Conservation (phyloP, 2,113 vertebrate genomes). For the Rhinolophus sinicus region DNA sequence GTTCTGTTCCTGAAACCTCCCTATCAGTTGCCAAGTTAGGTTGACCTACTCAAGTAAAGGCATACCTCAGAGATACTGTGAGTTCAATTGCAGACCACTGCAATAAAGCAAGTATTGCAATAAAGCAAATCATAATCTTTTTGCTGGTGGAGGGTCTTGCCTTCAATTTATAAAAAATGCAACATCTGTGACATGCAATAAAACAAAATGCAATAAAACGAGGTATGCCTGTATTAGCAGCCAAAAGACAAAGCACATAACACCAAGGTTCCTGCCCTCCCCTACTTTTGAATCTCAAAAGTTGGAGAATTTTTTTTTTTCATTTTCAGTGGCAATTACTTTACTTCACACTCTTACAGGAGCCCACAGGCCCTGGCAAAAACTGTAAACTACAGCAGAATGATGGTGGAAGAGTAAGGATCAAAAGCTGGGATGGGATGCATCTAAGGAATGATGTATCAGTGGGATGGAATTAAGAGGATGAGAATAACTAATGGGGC, state of each 20-base stretch:
- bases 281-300: not conserved
- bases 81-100: not conserved
- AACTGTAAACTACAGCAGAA: not conserved
- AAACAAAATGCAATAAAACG: not conserved
- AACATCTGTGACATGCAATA: not conserved
- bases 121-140: not conserved
- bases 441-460: not conserved
- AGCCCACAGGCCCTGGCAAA: not conserved
- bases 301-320: not conserved
- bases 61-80: not conserved
- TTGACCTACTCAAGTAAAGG: not conserved
- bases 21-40: not conserved
- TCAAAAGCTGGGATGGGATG: not conserved
- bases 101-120: not conserved
- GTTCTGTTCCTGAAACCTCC: not conserved
- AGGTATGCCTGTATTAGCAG: not conserved
- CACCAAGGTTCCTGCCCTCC: not conserved
- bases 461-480: constrained; percentile 48
- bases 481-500: constrained; percentile 20
- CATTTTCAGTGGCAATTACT: not conserved
- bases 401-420: not conserved
- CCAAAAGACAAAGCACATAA: not conserved
- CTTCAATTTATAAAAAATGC: not conserved
- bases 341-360: not conserved
- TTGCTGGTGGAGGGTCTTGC: not conserved